These are phyloP conservation scores for Tanypteryx hageni DNA, from an alignment of 2,888 invertebrate genomes.

Conservation along the genomic window DNA sequence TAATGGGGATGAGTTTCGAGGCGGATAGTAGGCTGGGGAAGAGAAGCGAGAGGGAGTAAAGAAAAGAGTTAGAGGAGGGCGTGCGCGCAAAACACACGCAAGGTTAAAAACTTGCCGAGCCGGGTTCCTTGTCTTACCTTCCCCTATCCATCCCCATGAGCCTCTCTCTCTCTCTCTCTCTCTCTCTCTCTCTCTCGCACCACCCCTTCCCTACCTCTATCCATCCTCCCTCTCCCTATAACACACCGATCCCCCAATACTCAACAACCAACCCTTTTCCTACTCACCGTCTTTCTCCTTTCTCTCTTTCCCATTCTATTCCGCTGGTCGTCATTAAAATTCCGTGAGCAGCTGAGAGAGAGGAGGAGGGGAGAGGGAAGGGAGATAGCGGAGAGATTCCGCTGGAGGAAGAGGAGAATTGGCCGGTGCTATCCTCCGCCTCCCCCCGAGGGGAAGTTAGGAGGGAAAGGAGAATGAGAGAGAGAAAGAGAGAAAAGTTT, in stretches of 20 bases:
- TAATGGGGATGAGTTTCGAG: not conserved
- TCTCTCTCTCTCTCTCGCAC: too few species aligned
- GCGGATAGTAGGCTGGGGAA: not conserved
- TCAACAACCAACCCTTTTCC: constrained; percentile 38
- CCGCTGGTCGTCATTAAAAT: constrained; percentile 46
- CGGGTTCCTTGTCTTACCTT: constrained; percentile 50
- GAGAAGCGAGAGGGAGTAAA: not conserved
- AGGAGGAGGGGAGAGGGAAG: not conserved
- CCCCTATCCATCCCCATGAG: not conserved
- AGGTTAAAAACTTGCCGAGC: constrained; percentile 48
- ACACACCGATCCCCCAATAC: constrained; percentile 30
- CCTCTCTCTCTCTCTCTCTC: too few species aligned
- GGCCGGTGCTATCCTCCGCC: not conserved
- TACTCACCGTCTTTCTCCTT: not conserved
- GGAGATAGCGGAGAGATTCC: not conserved
- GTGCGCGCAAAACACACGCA: constrained; percentile 28
- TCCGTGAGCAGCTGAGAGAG: constrained; percentile 41
- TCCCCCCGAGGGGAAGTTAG: not conserved
- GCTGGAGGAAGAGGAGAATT: constrained; percentile 28
- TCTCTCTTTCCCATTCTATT: not conserved
- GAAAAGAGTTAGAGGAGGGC: not conserved
- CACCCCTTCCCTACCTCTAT: not conserved
- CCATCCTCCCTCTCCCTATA: not conserved
- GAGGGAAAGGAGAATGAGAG: not conserved
- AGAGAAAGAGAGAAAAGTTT: constrained; percentile 5